Percentiles rank a stretch among this genome's conserved stretches.
phyloP scores from a whole-genome alignment of 2,113 vertebrate genomes.

The Crotalus viridis region DNA sequence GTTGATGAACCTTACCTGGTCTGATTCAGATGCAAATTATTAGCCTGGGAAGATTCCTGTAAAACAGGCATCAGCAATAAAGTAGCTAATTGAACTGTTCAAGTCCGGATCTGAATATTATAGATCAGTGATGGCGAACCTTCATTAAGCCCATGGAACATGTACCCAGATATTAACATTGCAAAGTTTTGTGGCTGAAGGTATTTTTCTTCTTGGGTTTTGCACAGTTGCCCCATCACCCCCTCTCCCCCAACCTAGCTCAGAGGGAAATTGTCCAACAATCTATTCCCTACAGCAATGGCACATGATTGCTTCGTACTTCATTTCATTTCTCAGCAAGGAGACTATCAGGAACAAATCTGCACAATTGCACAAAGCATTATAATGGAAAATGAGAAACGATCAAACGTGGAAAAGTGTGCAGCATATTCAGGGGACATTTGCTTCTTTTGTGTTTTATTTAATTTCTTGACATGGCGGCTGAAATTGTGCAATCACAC shows the following conservation, averaged over 20 bases:
- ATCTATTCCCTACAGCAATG: not conserved
- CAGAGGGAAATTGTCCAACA: conserved; percentile 1
- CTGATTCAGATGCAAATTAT: no score
- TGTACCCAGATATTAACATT: not conserved
- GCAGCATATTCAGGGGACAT: not conserved
- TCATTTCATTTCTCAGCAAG: conserved; percentile 23
- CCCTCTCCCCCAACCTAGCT: not conserved
- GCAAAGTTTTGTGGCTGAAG: not conserved
- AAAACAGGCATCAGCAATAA: no score
- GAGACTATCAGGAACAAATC: conserved; percentile 8
- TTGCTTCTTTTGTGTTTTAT: conserved; percentile 15
- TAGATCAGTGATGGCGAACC: no score
- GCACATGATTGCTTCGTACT: conserved; percentile 16
- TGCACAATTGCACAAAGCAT: conserved; percentile 32
- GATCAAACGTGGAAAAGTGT: conserved; percentile 9
- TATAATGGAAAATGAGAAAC: conserved; percentile 35
- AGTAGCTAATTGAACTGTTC: no score
- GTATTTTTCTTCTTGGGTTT: not conserved
- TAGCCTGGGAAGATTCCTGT: no score
- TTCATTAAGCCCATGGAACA: not conserved
- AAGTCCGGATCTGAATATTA: no score
- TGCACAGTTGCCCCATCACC: not conserved
- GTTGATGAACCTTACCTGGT: no score
- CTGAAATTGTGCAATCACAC: not conserved
- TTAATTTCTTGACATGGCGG: conserved; percentile 22